Evolutionary conservation across 2,113 vertebrate species (phyloP).

Genomic region (Dendrocopos noguchii): DNA sequence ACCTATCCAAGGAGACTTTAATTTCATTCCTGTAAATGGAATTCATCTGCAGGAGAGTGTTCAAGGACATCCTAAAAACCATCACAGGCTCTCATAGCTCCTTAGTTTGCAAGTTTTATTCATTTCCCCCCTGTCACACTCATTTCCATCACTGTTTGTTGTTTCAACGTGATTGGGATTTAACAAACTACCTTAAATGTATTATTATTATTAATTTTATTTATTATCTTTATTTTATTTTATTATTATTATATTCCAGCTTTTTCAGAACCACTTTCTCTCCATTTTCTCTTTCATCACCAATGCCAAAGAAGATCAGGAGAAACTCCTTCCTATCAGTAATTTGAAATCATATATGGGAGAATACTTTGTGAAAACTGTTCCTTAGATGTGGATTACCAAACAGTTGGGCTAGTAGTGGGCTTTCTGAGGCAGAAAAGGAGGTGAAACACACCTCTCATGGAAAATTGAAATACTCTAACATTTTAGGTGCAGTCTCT

Average conservation of each 20-base stretch:
- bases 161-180: rapidly evolving
- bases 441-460: neutral
- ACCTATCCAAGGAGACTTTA: neutral
- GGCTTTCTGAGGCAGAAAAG: neutral
- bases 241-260: neutral
- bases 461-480: neutral
- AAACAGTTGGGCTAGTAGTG: neutral
- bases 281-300: neutral
- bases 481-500: neutral
- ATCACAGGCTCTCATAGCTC: neutral
- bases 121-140: neutral
- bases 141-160: neutral
- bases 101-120: neutral
- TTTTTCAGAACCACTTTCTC: neutral
- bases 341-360: neutral
- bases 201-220: neutral
- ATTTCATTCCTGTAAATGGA: neutral
- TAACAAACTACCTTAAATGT: neutral
- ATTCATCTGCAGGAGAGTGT: neutral
- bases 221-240: too few species aligned
- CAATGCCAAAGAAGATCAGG: neutral
- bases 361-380: neutral
- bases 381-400: neutral
- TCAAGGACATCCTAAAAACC: neutral
- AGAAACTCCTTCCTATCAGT: neutral